phyloP scores from a whole-genome alignment of 2,888 invertebrate genomes.

The Sipha maydis region DNA sequence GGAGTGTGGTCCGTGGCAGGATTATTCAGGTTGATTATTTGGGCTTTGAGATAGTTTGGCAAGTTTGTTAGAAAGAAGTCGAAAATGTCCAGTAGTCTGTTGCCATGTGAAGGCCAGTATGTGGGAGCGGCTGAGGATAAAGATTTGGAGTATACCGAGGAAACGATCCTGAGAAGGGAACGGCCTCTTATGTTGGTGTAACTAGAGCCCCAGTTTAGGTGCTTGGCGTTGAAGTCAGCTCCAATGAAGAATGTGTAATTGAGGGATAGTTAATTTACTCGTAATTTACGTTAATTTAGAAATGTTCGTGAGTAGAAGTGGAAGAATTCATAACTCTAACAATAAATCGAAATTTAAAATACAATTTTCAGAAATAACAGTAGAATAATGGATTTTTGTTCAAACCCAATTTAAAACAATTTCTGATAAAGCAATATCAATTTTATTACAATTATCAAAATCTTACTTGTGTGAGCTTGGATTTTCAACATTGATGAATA shows the following conservation, averaged over 20 bases:
- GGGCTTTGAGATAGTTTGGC: not conserved
- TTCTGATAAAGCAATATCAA: too few relatives aligned
- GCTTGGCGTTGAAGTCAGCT: conserved; percentile 43
- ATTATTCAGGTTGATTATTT: conserved; percentile 18
- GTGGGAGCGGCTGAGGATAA: not conserved
- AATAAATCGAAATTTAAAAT: too few relatives aligned
- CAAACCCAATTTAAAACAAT: too few relatives aligned
- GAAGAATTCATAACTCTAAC: too few relatives aligned
- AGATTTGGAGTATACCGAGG: not conserved
- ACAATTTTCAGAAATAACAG: too few relatives aligned
- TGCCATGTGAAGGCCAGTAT: conserved; percentile 11
- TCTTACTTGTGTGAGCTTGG: too few relatives aligned
- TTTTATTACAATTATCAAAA: too few relatives aligned
- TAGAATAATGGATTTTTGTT: too few relatives aligned
- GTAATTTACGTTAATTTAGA: too few relatives aligned
- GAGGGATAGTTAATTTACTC: not conserved
- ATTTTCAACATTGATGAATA: too few relatives aligned
- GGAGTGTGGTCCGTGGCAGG: not conserved
- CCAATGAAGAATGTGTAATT: conserved; percentile 17
- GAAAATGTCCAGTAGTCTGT: not conserved
- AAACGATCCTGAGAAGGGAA: not conserved
- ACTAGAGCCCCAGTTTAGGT: not conserved
- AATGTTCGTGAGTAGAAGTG: too few relatives aligned
- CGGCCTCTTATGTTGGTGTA: conserved; percentile 23
- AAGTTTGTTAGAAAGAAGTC: not conserved